These are phyloP conservation scores for Calliphora vomitoria DNA, from an alignment of 2,888 invertebrate genomes.

Conservation along the genomic window DNA sequence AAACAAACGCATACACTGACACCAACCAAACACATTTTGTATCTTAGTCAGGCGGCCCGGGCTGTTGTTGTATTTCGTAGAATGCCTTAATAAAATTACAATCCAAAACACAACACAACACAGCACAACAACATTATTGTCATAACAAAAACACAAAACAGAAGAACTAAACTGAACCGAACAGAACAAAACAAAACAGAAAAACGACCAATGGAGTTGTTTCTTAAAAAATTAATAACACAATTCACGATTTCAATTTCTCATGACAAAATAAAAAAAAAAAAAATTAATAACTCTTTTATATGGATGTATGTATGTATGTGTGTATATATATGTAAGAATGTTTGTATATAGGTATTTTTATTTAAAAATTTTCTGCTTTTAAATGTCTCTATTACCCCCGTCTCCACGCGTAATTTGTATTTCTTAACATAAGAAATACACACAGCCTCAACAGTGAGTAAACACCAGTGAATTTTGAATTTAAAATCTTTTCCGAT, in stretches of 20 bases:
- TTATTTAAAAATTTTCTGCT: too few species aligned
- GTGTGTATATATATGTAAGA: too few species aligned
- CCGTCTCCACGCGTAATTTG: too few species aligned
- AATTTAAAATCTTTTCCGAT: too few species aligned
- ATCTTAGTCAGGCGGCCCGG: constrained; percentile 9
- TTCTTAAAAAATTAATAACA: constrained; percentile 20
- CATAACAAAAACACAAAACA: constrained; percentile 39
- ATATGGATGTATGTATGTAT: background rate
- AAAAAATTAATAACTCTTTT: background rate
- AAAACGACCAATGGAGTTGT: constrained; percentile 38
- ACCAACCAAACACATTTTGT: constrained; percentile 1
- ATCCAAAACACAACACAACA: constrained; percentile 36
- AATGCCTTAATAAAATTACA: constrained; percentile 49
- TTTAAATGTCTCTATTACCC: too few species aligned
- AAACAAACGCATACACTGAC: background rate
- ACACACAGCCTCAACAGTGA: too few species aligned
- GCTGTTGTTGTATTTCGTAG: constrained; percentile 33
- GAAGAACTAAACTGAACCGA: background rate
- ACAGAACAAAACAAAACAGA: background rate
- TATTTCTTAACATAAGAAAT: too few species aligned
- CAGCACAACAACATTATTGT: constrained; percentile 49
- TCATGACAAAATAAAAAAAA: constrained; percentile 12
- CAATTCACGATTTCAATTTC: constrained; percentile 29
- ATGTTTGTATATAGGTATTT: too few species aligned
- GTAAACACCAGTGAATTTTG: too few species aligned